These are phyloP conservation scores for Tipula unca DNA, from an alignment of 2,888 invertebrate genomes.

Conservation along the genomic window DNA sequence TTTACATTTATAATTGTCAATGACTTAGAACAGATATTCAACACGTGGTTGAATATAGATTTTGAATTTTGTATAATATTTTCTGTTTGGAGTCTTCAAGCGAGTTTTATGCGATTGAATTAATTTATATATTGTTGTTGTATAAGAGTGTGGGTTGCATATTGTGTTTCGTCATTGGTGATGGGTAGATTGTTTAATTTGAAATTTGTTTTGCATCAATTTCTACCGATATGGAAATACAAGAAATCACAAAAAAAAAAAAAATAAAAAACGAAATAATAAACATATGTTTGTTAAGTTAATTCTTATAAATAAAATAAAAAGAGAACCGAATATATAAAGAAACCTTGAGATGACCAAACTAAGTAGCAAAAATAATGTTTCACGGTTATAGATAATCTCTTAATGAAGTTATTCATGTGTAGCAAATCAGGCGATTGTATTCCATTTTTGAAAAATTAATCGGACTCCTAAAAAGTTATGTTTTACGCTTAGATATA, in stretches of 20 bases:
- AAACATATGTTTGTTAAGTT: neutral
- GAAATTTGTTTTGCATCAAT: neutral
- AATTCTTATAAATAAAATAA: neutral
- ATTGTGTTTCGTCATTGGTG: neutral
- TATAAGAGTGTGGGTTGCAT: neutral
- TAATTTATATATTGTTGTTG: neutral
- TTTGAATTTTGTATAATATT: neutral
- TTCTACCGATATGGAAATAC: neutral
- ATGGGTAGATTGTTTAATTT: constrained; percentile 8
- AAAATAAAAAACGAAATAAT: neutral
- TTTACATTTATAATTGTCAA: neutral
- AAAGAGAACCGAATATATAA: neutral
- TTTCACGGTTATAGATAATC: neutral
- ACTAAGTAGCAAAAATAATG: neutral
- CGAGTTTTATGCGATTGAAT: neutral
- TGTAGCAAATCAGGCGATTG: neutral
- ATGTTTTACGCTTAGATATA: too few relatives aligned
- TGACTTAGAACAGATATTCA: neutral
- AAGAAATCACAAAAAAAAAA: neutral
- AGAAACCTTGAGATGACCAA: constrained; percentile 1
- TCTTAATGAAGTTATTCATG: neutral
- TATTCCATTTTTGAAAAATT: neutral
- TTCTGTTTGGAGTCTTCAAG: neutral
- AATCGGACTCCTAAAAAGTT: too few relatives aligned
- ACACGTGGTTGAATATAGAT: neutral